Conservation (phyloP, 2,113 vertebrate genomes). For the Dromiciops gliroides region DNA sequence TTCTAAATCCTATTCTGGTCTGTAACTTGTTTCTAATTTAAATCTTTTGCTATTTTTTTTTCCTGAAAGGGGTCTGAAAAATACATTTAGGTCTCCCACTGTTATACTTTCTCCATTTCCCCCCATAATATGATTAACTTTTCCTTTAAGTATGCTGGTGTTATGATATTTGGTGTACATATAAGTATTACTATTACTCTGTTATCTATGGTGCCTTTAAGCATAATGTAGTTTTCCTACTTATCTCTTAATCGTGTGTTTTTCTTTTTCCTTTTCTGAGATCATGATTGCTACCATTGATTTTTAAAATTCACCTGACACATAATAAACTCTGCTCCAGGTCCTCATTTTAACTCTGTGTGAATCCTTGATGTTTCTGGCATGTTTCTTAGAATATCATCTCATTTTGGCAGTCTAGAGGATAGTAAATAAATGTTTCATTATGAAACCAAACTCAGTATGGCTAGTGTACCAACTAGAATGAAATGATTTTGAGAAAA, state of each 20-base stretch:
- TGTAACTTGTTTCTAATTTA: not conserved
- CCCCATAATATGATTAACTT: not conserved
- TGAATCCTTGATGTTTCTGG: not conserved
- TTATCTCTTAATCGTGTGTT: not conserved
- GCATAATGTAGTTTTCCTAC: not conserved
- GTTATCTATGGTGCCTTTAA: not conserved
- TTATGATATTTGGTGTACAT: not conserved
- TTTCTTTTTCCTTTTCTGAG: not conserved
- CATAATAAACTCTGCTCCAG: not conserved
- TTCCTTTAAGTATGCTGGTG: not conserved
- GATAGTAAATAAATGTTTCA: no score
- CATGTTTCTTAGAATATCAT: not conserved
- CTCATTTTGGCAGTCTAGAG: not conserved
- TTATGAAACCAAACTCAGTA: no score
- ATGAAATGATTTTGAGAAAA: no score
- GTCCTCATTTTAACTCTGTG: no score
- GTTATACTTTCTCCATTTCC: not conserved
- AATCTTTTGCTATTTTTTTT: not conserved
- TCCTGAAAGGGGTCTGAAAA: not conserved
- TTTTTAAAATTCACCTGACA: not conserved
- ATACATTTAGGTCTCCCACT: not conserved
- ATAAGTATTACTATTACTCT: not conserved
- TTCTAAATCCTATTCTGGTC: not conserved
- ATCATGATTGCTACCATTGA: not conserved
- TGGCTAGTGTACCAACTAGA: no score